Evolutionary conservation across 2,113 vertebrate genomes (phyloP).

Genomic region (Tamias sibiricus): DNA sequence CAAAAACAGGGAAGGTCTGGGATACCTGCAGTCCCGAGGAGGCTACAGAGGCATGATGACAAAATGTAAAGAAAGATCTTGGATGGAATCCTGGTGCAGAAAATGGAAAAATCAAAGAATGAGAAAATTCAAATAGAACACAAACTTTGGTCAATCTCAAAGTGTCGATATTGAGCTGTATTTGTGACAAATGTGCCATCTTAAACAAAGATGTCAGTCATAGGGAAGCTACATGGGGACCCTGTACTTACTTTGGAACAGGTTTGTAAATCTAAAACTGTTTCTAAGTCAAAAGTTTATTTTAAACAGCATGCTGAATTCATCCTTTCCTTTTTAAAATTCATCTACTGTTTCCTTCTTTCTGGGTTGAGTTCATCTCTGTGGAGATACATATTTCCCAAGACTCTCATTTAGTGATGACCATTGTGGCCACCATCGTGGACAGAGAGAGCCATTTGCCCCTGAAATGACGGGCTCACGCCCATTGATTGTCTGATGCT

Average conservation of each 20-base stretch:
- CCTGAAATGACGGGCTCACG: fast-evolving
- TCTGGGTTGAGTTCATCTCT: background rate
- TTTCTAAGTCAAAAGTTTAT: background rate
- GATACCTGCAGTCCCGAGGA: background rate
- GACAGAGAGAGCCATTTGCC: background rate
- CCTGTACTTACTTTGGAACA: background rate
- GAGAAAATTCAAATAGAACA: background rate
- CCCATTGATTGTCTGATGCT: fast-evolving
- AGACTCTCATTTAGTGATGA: background rate
- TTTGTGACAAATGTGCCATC: no score
- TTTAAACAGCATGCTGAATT: background rate
- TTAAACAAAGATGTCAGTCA: background rate
- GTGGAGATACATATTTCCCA: background rate
- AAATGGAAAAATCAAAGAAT: background rate
- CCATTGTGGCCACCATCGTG: fast-evolving
- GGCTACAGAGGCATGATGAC: fast-evolving
- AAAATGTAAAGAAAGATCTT: fast-evolving
- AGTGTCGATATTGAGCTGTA: no score
- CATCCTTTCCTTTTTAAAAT: background rate
- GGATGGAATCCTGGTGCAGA: background rate
- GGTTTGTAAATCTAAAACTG: background rate
- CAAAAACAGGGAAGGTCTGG: background rate
- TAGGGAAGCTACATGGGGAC: fast-evolving
- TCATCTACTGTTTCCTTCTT: background rate
- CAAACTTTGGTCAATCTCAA: background rate